A percentile compares a stretch with the other conserved stretches of the same genome.
phyloP scores from a whole-genome alignment of 2,888 invertebrate species.

The Thera britannica region DNA sequence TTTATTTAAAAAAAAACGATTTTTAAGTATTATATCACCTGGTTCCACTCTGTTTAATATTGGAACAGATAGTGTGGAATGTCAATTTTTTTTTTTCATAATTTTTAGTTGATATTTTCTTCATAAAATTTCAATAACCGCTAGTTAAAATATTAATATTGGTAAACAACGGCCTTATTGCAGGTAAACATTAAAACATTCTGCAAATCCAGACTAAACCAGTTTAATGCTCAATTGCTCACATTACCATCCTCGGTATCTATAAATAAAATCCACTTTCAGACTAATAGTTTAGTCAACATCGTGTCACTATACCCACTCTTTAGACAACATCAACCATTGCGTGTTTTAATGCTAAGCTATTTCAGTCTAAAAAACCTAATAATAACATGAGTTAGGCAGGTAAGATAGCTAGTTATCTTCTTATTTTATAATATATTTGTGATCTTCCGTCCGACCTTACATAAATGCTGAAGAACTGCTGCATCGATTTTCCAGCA shows the following conservation, averaged over 20 bases:
- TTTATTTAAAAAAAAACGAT: too few species aligned
- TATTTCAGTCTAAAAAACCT: too few species aligned
- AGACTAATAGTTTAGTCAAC: conserved; percentile 50
- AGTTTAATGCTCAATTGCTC: conserved; percentile 34
- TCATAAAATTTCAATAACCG: neutral
- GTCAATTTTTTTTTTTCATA: neutral
- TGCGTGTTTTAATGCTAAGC: conserved; percentile 15
- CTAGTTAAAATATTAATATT: neutral
- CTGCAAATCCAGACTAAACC: conserved; percentile 35
- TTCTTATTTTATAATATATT: too few species aligned
- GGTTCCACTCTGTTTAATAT: too few species aligned
- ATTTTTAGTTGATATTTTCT: neutral
- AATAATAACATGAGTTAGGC: conserved; percentile 35
- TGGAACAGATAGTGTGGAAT: too few species aligned
- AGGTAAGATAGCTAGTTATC: too few species aligned
- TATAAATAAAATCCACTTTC: conserved; percentile 47
- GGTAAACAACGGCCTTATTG: conserved; percentile 17
- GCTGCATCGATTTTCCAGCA: conserved; percentile 5
- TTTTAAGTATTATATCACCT: too few species aligned
- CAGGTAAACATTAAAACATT: conserved; percentile 35
- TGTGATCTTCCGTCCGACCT: neutral
- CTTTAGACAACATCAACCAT: conserved; percentile 8
- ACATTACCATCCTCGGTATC: conserved; percentile 33
- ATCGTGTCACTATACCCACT: conserved; percentile 41
- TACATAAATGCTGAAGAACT: neutral